These are phyloP conservation scores for Cryptocheilus praepositus DNA, from an alignment of 2,888 invertebrate species.

Conservation along the genomic window DNA sequence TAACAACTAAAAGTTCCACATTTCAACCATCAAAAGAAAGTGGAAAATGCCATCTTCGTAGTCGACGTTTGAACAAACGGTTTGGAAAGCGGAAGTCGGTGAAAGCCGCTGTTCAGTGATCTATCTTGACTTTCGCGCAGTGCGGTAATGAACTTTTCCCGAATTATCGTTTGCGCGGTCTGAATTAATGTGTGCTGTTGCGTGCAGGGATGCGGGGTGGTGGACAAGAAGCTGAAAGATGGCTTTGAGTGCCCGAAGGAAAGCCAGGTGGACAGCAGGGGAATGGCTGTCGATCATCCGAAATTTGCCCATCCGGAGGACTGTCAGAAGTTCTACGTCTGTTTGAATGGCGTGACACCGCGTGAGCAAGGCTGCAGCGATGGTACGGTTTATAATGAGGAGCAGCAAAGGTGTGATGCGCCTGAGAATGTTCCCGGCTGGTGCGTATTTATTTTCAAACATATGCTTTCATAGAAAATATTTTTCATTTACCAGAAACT, in stretches of 20 bases:
- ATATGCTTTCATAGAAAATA: background rate
- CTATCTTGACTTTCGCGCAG: too few relatives aligned
- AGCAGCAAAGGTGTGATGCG: constrained; percentile 88
- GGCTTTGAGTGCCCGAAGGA: constrained; percentile 91
- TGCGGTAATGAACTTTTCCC: too few relatives aligned
- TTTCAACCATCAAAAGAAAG: too few relatives aligned
- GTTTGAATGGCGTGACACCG: constrained; percentile 90
- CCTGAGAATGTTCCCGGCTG: constrained; percentile 95
- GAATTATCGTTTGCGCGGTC: too few relatives aligned
- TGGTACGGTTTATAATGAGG: constrained; percentile 94
- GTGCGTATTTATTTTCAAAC: constrained; percentile 75
- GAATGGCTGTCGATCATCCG: constrained; percentile 87
- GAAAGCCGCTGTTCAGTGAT: too few relatives aligned
- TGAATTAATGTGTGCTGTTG: background rate
- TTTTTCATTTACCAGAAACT: background rate
- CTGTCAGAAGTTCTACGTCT: constrained; percentile 94
- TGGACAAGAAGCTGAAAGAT: constrained; percentile 81
- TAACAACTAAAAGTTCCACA: too few relatives aligned
- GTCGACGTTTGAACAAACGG: too few relatives aligned
- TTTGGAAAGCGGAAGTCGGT: too few relatives aligned
- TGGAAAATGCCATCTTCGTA: too few relatives aligned
- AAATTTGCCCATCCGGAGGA: constrained; percentile 90
- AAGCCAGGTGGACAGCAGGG: constrained; percentile 80
- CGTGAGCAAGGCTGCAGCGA: constrained; percentile 90
- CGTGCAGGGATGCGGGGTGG: constrained; percentile 66